Evolutionary conservation across 1,140 invertebrate species (phyloP), one percentile per base, ranked within the genome.

Genomic region (Hylaeus volcanicus): DNA sequence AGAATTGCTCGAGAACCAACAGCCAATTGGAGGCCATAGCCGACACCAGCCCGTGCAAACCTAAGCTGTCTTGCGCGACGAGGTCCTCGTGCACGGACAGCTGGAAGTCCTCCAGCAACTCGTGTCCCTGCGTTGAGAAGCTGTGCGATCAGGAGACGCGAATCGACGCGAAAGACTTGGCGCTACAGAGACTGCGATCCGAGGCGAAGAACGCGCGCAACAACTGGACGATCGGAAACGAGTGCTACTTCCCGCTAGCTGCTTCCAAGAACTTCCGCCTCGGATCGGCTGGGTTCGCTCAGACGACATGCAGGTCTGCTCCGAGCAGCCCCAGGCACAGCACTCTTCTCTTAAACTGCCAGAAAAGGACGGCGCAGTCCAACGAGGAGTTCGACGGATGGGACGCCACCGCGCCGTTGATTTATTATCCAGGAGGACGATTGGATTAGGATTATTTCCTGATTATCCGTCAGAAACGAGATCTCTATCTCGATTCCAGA

Each of bases 81-180:
- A 89, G 91, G 70, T 89, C 89, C 0, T 88, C 89, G 0, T 94
- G 93, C 83, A 93, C 89, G 75, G 93, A 93, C 66, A 91, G 82
- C 5, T 92, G 92, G 80, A 90, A 92, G 70, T 93, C 93, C 0
- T 94, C 94, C 1, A 95, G 94, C 78, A 94, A 93, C 53, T 95
- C 95, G 0, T 95, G 95, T 83, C 95, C 95, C 0, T 95, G 95
- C 86, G 95, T 95, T 3, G 94, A 95, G 87, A 94, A 95, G 81
- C 85, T 94, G 76, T 84, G 92, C 90, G 77, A 86, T n/a, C 85
- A 83, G n/a, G 85, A 87, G 5, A 11, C 41, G n/a, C 74, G 37
- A 3, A 56, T 75, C 1, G 58, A 85, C 12, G 51, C 5, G 53
- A 60, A 68, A 3, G 53, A 78, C 0, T 12, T 84, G 55, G 3